Evolutionary conservation across 2,797 vertebrate species (phyloP), one percentile per base, ranked within the genome.

Genomic region (Lacerta bilineata): DNA sequence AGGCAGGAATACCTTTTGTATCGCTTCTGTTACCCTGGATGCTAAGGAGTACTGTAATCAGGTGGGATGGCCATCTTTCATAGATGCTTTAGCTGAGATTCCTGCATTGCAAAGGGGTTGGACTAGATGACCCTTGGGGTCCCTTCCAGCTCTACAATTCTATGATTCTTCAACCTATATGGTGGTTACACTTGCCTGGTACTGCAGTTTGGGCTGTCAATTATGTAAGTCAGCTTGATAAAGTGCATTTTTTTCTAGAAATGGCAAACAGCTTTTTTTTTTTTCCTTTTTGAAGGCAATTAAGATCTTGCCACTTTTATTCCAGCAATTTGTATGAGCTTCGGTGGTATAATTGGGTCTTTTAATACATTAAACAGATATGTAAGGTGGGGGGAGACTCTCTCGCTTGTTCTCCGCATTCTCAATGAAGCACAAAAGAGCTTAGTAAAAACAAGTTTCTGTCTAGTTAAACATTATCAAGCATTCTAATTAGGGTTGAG

Each of bases 401-500:
- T 61, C 83, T 6, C n/a, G 10, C 50, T 76, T 76, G 29, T 2
- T 66, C 81, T 87, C 66, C 33, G 27, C 18, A 29, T 50, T 88
- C 68, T 84, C 84, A 27, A 29, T 80, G 64, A 20, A 91, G 66
- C 50, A 17, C 13, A 83, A 88, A 1, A 69, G 9, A 85, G 69
- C 2, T 72, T 84, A 50, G 59, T 74, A 89, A 1, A 29, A 87
- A 77, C 25, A 1, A 69, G 59, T 43, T 80, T 84, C 75, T 84
- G 43, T 91, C 50, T 36, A 43, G 7, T 81, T n/a, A 85, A 91
- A 76, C 3, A 2, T 61, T 25, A 78, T 18, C 46, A 71, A 92
- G 82, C 88, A 59, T 17, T 72, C 39, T 55, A 79, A 10, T 71
- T 74, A 90, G 89, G 55, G 72, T 11, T 87, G 36, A 87, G 55